phyloP scores from a whole-genome alignment of 2,113 vertebrate genomes.

The Canis aureus region DNA sequence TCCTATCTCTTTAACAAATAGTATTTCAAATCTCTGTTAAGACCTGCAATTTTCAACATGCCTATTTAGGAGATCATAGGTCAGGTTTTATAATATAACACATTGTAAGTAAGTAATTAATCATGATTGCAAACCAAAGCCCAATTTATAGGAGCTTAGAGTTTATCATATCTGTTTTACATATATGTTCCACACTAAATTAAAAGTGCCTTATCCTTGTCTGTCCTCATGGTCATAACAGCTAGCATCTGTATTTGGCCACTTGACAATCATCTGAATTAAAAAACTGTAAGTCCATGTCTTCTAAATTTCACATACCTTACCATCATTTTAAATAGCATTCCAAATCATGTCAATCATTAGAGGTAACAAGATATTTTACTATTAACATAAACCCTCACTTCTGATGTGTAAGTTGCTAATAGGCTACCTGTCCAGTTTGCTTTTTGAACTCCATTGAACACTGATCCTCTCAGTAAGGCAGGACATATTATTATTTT shows the following conservation, averaged over 20 bases:
- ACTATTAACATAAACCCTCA: not conserved
- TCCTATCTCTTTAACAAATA: slow-evolving; percentile 87
- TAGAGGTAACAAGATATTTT: not conserved
- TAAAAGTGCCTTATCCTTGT: slow-evolving; percentile 81
- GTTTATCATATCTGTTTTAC: slow-evolving; percentile 80
- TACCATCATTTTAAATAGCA: slow-evolving; percentile 67
- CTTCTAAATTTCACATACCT: slow-evolving; percentile 72
- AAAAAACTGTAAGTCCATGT: slow-evolving; percentile 67
- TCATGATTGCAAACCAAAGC: slow-evolving; percentile 82
- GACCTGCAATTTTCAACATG: slow-evolving; percentile 83
- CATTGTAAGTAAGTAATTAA: slow-evolving; percentile 86
- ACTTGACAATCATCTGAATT: slow-evolving; percentile 78
- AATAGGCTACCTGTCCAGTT: not conserved
- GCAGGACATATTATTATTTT: not conserved
- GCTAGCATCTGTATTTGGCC: slow-evolving; percentile 72
- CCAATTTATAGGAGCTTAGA: slow-evolving; percentile 80
- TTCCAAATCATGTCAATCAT: slow-evolving; percentile 16
- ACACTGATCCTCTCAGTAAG: not conserved
- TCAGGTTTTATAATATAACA: slow-evolving; percentile 85
- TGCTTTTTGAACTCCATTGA: not conserved
- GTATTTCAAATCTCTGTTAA: slow-evolving; percentile 80
- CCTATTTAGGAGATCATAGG: slow-evolving; percentile 81
- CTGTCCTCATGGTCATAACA: slow-evolving; percentile 77
- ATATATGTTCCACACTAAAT: slow-evolving; percentile 80
- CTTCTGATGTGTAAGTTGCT: not conserved